Evolutionary conservation across 1,140 invertebrate genomes (phyloP).

Genomic region (Chionoecetes opilio): DNA sequence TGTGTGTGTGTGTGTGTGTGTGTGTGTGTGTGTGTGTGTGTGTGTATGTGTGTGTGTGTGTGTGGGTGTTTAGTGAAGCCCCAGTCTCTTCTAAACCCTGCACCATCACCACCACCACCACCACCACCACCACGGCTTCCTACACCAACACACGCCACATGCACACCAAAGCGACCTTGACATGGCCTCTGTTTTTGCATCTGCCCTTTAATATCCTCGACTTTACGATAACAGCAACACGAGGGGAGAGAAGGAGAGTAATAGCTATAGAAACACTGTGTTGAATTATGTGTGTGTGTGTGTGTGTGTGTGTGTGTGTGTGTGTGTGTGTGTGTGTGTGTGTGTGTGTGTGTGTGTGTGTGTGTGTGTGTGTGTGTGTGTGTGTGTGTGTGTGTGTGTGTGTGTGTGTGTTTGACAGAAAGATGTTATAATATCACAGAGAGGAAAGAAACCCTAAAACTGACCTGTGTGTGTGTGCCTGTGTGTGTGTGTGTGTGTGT

Average conservation of each 20-base stretch:
- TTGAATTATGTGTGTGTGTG: conserved; percentile 31
- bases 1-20: neutral
- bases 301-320: conserved; percentile 44
- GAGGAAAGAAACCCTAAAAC: too few relatives aligned
- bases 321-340: conserved; percentile 44
- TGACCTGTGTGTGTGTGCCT: too few relatives aligned
- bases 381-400: too few relatives aligned
- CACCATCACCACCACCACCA: conserved; percentile 25
- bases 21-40: neutral
- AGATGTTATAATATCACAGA: too few relatives aligned
- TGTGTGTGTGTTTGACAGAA: too few relatives aligned
- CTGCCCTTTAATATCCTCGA: too few relatives aligned
- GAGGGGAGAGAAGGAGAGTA: too few relatives aligned
- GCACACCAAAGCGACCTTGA: conserved; percentile 43
- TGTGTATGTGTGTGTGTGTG: too few relatives aligned
- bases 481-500: too few relatives aligned
- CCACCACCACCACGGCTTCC: neutral
- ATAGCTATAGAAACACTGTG: too few relatives aligned
- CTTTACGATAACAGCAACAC: neutral
- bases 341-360: conserved; percentile 47
- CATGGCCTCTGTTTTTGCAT: too few relatives aligned
- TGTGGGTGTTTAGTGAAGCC: neutral
- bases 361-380: neutral
- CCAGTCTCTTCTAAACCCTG: neutral
- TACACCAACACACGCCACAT: conserved; percentile 31